Evolutionary conservation across 2,888 invertebrate genomes (phyloP), one percentile per base, ranked within the genome.

Genomic region (Eremobia ochroleuca): DNA sequence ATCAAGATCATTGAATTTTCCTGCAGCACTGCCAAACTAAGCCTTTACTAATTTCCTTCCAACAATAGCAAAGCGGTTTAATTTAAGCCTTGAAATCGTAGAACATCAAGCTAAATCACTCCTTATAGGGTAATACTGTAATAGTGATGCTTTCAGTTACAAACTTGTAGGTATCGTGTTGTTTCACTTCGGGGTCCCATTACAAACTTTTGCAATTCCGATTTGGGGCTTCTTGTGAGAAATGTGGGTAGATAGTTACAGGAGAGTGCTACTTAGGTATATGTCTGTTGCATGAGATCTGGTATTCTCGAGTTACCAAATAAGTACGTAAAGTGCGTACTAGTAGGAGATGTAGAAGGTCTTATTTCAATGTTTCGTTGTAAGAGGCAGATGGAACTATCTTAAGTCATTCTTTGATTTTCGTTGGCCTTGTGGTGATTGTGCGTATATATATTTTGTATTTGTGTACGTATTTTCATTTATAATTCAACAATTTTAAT

Each of bases 181-280:
- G 71, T 55, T 55, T 40, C n/a, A 46, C 82, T 59, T 78, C 18
- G 8, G 78, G 73, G 82, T 31, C 49, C 55, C 69, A 77, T 85
- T 82, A 81, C 25, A 21, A 85, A 83, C 74, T 83, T 85, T 64
- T 55, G 69, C 66, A 34, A 46, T 85, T 66, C 78, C 28, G 49
- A 73, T 75, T 74, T 66, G 46, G 59, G 18, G n/a, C 52, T 82
- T 62, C 72, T 85, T 85, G 34, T 11, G 31, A 59, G 68, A 31
- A 21, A 72, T 67, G 66, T 72, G 9, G 31, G 18, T 67, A 25
- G 25, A 18, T 64, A 49, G 18, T 55, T 15, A 62, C 18, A 34
- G 21, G 59, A 43, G 43, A 80, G 76, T 71, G 25, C 28, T 73
- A 73, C 37, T 40, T 68, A 49, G 21, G 28, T 52, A 21, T 40